Percentiles rank a stretch among this genome's conserved stretches.
Conservation (phyloP, 2,113 vertebrate genomes). For the Mus pahari region DNA sequence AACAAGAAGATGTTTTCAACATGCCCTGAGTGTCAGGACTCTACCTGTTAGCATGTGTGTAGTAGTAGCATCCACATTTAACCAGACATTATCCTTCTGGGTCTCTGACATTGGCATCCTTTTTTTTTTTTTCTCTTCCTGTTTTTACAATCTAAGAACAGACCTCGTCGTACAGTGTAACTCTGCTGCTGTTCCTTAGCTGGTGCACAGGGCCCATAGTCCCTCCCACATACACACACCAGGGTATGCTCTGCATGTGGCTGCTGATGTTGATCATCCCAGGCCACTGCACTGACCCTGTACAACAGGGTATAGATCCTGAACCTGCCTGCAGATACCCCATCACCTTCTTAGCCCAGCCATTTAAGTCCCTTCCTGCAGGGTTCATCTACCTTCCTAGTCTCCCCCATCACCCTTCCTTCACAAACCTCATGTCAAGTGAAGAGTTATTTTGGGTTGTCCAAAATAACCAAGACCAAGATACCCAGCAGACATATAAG, state of each 20-base stretch:
- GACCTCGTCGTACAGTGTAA: background rate
- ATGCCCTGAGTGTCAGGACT: background rate
- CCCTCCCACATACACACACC: too few species aligned
- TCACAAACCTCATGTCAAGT: background rate
- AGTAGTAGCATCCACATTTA: background rate
- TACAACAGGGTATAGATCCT: background rate
- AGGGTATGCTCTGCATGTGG: background rate
- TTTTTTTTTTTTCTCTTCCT: background rate
- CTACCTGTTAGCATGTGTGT: background rate
- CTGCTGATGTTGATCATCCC: accelerated
- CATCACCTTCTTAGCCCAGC: background rate
- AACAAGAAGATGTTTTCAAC: background rate
- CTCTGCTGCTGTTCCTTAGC: background rate
- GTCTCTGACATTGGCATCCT: background rate
- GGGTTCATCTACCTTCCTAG: background rate
- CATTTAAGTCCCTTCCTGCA: background rate
- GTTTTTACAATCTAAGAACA: background rate
- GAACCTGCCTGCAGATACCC: background rate
- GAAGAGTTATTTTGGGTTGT: background rate
- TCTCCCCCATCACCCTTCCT: background rate
- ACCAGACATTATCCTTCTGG: background rate
- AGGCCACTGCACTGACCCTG: background rate
- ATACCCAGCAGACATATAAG: background rate
- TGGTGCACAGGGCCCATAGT: background rate
- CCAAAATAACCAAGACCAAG: background rate